Evolutionary conservation across 2,113 vertebrate genomes (phyloP).

Genomic region (Tapirus terrestris): DNA sequence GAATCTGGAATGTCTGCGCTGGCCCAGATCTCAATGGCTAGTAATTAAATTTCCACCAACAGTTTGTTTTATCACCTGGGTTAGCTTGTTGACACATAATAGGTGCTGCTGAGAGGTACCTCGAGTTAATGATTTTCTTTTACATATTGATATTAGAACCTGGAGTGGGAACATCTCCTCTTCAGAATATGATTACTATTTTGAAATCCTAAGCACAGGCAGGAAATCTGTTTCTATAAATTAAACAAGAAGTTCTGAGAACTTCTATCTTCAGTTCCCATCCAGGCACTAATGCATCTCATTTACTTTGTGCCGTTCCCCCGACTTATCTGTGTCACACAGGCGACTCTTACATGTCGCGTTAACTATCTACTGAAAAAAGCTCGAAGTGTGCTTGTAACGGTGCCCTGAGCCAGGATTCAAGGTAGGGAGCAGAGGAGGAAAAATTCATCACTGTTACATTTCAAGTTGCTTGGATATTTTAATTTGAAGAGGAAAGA

Average conservation of each 20-base stretch:
- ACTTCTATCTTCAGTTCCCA: constrained; percentile 95
- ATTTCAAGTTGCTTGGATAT: constrained; percentile 89
- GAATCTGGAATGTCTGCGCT: constrained; percentile 55
- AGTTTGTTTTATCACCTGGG: constrained; percentile 80
- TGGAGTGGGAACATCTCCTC: constrained; percentile 87
- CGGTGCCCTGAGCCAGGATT: constrained; percentile 86
- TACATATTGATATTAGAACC: constrained; percentile 89
- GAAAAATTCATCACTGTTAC: constrained; percentile 91
- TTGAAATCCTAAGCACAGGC: constrained; percentile 89
- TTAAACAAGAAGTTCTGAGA: constrained; percentile 94
- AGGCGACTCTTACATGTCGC: constrained; percentile 89
- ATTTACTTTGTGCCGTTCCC: constrained; percentile 92
- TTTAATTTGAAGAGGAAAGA: constrained; percentile 91
- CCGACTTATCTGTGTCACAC: constrained; percentile 95
- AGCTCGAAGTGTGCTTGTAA: constrained; percentile 87
- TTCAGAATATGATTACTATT: constrained; percentile 87
- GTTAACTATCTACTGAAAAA: constrained; percentile 90
- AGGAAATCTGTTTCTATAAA: constrained; percentile 89
- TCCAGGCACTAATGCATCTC: constrained; percentile 95
- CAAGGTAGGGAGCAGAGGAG: constrained; percentile 86
- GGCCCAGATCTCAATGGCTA: constrained; percentile 59
- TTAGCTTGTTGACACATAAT: constrained; percentile 86
- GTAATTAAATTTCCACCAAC: constrained; percentile 76
- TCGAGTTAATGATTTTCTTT: constrained; percentile 87
- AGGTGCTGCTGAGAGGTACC: constrained; percentile 81